Evolutionary conservation across 1,140 invertebrate species (phyloP).

Genomic region (Bombus ignitus): DNA sequence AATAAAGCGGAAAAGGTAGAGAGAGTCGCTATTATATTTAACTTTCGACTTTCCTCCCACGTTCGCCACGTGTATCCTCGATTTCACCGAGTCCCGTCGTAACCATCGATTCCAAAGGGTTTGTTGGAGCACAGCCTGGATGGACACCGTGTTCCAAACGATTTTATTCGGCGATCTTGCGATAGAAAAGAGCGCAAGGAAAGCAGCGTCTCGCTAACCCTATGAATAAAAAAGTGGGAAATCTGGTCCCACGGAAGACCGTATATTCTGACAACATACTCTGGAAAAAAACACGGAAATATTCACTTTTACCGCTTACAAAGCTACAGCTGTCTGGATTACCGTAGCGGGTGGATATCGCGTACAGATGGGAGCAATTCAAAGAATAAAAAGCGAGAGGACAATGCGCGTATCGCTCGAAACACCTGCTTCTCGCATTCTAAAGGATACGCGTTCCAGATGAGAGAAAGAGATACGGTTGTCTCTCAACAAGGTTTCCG

Average conservation of each 20-base stretch:
- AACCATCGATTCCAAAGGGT: conserved; percentile 27
- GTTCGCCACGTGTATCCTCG: conserved; percentile 43
- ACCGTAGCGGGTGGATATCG: conserved; percentile 53
- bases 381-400: conserved; percentile 51
- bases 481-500: conserved; percentile 31
- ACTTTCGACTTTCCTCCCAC: conserved; percentile 61
- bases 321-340: conserved; percentile 13
- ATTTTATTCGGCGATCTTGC: not conserved
- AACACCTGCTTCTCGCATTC: conserved; percentile 51
- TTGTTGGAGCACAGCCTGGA: not conserved
- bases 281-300: not conserved
- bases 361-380: conserved; percentile 35
- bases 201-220: not conserved
- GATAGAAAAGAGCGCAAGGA: not conserved
- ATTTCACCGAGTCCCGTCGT: conserved; percentile 28
- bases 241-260: not conserved
- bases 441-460: not conserved
- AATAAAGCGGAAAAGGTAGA: conserved; percentile 58
- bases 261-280: not conserved
- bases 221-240: conserved; percentile 1
- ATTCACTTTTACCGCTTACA: not conserved
- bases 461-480: conserved; percentile 25
- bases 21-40: conserved; percentile 58
- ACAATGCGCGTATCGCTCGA: conserved; percentile 43
- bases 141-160: too few relatives aligned